Conservation (phyloP, 1,140 invertebrate genomes). For the Aradophagus sp. region DNA sequence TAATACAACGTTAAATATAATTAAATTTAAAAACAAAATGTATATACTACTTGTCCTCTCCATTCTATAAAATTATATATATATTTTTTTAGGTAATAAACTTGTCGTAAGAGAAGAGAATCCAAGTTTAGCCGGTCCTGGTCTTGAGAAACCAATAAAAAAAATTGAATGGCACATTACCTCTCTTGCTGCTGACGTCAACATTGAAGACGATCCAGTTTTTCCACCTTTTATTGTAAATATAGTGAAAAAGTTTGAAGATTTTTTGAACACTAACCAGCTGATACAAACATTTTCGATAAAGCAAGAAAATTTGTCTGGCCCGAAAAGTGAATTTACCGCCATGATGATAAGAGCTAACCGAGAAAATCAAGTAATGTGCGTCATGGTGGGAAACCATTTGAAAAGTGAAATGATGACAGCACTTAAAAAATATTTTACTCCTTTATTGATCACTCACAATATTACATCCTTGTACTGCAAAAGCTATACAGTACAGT, state of each 20-base stretch:
- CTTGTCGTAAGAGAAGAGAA: slow-evolving; percentile 12
- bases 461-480: slow-evolving; percentile 71
- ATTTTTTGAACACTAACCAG: slow-evolving; percentile 37
- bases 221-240: slow-evolving; percentile 38
- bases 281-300: slow-evolving; percentile 32
- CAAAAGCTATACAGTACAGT: slow-evolving; percentile 61
- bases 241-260: slow-evolving; percentile 37
- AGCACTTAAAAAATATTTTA: slow-evolving; percentile 64
- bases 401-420: slow-evolving; percentile 62
- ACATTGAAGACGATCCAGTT: slow-evolving; percentile 24
- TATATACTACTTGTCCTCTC: not conserved
- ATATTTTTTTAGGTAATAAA: slow-evolving; percentile 26
- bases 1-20: too few relatives aligned
- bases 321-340: slow-evolving; percentile 46
- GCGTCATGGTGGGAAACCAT: slow-evolving; percentile 68
- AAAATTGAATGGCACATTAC: slow-evolving; percentile 19
- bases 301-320: slow-evolving; percentile 23
- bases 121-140: not conserved
- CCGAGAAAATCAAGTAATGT: slow-evolving; percentile 67
- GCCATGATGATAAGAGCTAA: slow-evolving; percentile 68
- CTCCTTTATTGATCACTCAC: slow-evolving; percentile 59
- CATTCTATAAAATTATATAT: slow-evolving; percentile 2
- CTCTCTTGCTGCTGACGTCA: not conserved
- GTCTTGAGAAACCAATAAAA: slow-evolving; percentile 24
- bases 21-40: not conserved